Conservation (phyloP, 2,113 vertebrate species). For the Laterallus jamaicensis region DNA sequence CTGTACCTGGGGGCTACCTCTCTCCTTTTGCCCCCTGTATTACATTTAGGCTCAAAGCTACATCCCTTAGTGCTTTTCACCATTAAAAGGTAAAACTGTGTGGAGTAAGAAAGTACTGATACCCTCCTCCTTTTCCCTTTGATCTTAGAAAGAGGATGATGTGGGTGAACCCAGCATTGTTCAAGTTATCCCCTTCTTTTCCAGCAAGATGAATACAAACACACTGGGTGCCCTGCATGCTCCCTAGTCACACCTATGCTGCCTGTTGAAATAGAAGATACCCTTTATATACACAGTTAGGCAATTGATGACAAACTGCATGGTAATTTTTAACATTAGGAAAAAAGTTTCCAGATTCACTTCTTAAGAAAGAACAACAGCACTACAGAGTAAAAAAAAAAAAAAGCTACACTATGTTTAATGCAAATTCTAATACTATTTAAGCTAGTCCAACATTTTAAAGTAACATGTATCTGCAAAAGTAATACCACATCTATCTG, state of each 20-base stretch:
- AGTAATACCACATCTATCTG: neutral
- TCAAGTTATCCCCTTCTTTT: neutral
- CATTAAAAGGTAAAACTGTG: neutral
- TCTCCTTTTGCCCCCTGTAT: neutral
- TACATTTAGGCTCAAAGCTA: neutral
- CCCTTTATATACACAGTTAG: neutral
- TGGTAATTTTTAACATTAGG: neutral
- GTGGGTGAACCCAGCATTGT: neutral
- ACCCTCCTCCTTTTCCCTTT: neutral
- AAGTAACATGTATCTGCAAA: neutral
- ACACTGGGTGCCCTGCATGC: neutral
- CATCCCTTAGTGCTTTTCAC: neutral
- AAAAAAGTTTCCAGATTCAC: neutral
- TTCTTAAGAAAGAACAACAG: neutral
- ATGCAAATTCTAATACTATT: neutral
- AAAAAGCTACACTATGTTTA: neutral
- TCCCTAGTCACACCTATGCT: fast-evolving
- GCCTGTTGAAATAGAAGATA: neutral
- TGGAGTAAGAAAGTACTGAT: neutral
- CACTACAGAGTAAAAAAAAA: neutral
- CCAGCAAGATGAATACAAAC: neutral
- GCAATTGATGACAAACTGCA: neutral
- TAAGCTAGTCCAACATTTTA: neutral
- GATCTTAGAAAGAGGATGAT: neutral
- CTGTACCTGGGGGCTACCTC: neutral